Evolutionary conservation across 2,888 invertebrate genomes (phyloP).

Genomic region (Andrena bucephala): DNA sequence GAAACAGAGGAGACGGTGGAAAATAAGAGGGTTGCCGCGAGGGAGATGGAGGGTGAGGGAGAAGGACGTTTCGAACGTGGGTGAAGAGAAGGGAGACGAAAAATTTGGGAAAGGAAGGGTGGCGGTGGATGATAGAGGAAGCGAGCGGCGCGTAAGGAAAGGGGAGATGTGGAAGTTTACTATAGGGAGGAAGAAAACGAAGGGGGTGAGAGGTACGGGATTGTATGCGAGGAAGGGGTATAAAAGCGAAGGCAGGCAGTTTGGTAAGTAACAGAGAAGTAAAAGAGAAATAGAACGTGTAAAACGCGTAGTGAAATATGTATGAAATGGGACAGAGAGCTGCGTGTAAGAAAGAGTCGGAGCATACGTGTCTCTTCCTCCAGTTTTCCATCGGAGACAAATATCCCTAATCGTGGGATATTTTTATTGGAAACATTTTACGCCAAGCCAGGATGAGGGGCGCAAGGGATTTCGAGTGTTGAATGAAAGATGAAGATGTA

Average conservation of each 20-base stretch:
- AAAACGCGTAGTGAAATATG: slow-evolving; percentile 2
- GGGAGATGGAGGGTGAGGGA: not conserved
- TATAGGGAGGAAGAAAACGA: slow-evolving; percentile 3
- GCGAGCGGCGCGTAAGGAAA: not conserved
- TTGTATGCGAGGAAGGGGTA: slow-evolving; percentile 21
- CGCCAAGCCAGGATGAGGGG: not conserved
- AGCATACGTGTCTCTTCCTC: not conserved
- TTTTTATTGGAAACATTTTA: slow-evolving; percentile 36
- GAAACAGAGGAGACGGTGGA: not conserved
- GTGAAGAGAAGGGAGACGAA: not conserved
- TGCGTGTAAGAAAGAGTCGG: no score
- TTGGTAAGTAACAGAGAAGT: not conserved
- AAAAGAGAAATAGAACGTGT: slow-evolving; percentile 13
- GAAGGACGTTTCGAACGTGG: not conserved
- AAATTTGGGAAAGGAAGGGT: slow-evolving; percentile 15
- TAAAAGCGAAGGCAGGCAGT: not conserved
- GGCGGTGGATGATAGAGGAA: slow-evolving; percentile 31
- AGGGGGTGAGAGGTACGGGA: not conserved
- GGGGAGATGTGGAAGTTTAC: slow-evolving; percentile 10
- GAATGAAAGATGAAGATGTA: no score
- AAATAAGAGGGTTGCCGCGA: not conserved
- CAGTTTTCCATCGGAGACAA: slow-evolving; percentile 34
- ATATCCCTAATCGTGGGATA: slow-evolving; percentile 47
- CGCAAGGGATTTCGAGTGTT: not conserved
- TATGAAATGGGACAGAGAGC: slow-evolving; percentile 21